Evolutionary conservation across 2,888 invertebrate genomes (phyloP), one percentile per base, ranked within the genome.

Genomic region (Drosophila setosimentum): DNA sequence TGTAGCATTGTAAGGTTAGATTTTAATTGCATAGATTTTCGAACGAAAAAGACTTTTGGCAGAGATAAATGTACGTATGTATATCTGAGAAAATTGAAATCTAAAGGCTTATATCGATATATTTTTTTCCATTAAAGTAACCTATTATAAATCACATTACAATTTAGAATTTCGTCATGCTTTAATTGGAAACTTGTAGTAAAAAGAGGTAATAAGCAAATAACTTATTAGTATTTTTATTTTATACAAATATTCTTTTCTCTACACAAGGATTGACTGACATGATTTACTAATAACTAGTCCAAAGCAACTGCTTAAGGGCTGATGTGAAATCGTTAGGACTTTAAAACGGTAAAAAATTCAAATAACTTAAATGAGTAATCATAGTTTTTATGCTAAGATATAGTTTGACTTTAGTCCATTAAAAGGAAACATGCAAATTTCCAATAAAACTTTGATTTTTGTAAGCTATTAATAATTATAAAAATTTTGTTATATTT

Each of bases 141-240:
- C 5, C 0, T 5, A 0, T 5, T 10, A 10, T 5, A n/a, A 40
- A 37, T 18, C 18, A 37, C 16, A 7, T 16, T 6, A 6, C 0
- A 35, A 35, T 7, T 35, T 3, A 0, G 7, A 18, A 18, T 35
- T 35, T 35, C 1, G 16, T 32, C 7, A 3, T 16, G 18, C 18
- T 7, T 18, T 37, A 37, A 37, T 8, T 2, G 7, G 37, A 37
- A 35, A 35, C 7, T 35, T 7, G 3, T 8, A 3, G 3, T 35
- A 3, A 18, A 35, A 35, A n/a, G 11, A 11, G 2, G 0, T n/a
- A 11, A 2, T 5, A n/a, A 11, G 5, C 1, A n/a, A n/a, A n/a
- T n/a, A 2, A 6, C 2, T 0, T 35, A 7, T 35, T 7, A 2
- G 7, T n/a, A n/a, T 40, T 40, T 11, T 10, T n/a, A 4, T 10